These are phyloP conservation scores for Microctenopoma lineatum DNA, from an alignment of 2,797 vertebrate species.

Conservation along the genomic window DNA sequence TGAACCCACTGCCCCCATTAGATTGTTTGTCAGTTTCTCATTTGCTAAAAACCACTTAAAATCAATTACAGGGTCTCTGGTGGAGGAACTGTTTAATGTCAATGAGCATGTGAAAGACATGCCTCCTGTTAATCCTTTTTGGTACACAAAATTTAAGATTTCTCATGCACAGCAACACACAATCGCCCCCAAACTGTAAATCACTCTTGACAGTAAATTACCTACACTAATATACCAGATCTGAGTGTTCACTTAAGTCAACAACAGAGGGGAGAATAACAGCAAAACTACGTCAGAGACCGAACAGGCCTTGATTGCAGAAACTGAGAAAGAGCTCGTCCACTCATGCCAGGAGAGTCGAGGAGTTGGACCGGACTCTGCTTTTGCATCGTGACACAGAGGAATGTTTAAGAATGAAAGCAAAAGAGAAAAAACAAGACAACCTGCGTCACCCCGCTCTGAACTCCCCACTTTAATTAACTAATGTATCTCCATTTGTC, in stretches of 20 bases:
- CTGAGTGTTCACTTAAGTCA: constrained; percentile 67
- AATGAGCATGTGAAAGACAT: constrained; percentile 50
- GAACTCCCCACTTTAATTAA: constrained; percentile 88
- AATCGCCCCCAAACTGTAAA: constrained; percentile 53
- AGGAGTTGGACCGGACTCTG: constrained; percentile 62
- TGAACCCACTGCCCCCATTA: constrained; percentile 52
- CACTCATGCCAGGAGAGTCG: constrained; percentile 69
- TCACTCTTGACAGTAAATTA: constrained; percentile 67
- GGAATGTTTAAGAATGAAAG: constrained; percentile 75
- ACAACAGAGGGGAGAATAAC: constrained; percentile 62
- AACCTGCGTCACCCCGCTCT: constrained; percentile 82
- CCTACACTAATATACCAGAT: constrained; percentile 64
- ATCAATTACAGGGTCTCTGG: constrained; percentile 54
- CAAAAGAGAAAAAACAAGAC: constrained; percentile 59
- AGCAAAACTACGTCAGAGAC: constrained; percentile 64
- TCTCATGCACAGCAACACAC: constrained; percentile 52
- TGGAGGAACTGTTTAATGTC: constrained; percentile 53
- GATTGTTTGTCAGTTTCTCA: constrained; percentile 36
- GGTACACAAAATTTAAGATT: constrained; percentile 58
- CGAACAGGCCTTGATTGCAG: constrained; percentile 74
- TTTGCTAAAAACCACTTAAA: constrained; percentile 62
- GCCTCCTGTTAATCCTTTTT: constrained; percentile 59
- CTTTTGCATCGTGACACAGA: constrained; percentile 67
- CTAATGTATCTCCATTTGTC: constrained; percentile 89
- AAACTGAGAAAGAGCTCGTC: constrained; percentile 71